These are phyloP conservation scores for Parotocinclus haroldoi DNA, from an alignment of 2,797 vertebrate species.

Conservation along the genomic window DNA sequence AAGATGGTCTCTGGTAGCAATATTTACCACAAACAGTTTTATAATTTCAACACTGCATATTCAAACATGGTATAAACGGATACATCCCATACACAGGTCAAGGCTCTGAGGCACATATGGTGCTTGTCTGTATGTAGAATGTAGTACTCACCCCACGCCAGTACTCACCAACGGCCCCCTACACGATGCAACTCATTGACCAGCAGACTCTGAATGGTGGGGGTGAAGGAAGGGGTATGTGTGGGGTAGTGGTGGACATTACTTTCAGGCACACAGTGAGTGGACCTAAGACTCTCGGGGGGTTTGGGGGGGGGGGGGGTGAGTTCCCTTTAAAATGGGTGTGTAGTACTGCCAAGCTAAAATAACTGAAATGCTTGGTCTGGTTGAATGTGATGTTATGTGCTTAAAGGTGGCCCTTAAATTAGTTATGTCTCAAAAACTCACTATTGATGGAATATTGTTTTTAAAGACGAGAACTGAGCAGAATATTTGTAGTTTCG, in stretches of 20 bases:
- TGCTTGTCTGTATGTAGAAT: constrained; percentile 6
- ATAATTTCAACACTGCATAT: too few species aligned
- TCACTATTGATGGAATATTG: not conserved
- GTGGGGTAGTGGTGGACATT: constrained; percentile 44
- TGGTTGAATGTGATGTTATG: too few species aligned
- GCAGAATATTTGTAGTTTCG: too few species aligned
- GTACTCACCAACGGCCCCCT: constrained; percentile 51
- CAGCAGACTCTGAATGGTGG: constrained; percentile 44
- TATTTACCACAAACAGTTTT: too few species aligned
- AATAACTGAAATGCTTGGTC: not conserved
- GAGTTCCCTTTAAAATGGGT: constrained; percentile 17
- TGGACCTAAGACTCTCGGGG: constrained; percentile 11
- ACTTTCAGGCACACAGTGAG: constrained; percentile 25
- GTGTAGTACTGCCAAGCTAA: not conserved
- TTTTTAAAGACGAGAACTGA: not conserved
- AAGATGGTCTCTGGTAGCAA: too few species aligned
- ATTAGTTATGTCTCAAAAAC: not conserved
- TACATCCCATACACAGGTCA: too few species aligned
- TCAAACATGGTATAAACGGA: too few species aligned
- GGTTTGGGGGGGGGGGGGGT: constrained; percentile 30
- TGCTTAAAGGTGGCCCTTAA: not conserved
- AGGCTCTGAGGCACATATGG: too few species aligned
- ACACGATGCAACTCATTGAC: constrained; percentile 44
- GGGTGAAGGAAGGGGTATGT: constrained; percentile 32
- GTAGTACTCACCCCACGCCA: constrained; percentile 47